Evolutionary conservation across 1,140 invertebrate species (phyloP).

Genomic region (Potamilus streckersoni): DNA sequence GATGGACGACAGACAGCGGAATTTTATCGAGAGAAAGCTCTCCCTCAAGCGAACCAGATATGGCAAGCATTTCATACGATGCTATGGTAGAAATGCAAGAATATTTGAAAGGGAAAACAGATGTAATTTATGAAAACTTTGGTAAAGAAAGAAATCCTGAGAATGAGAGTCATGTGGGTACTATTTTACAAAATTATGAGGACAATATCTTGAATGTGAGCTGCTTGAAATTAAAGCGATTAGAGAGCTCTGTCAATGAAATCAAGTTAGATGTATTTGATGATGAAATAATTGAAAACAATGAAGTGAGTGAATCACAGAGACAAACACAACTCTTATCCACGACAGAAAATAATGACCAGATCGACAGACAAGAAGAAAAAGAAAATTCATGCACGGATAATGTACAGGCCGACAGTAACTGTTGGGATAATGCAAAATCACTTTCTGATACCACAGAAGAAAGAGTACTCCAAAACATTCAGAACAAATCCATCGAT

Average conservation of each 20-base stretch:
- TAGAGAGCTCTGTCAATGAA: too few species aligned
- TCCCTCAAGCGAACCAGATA: slow-evolving; percentile 16
- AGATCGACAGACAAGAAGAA: background rate
- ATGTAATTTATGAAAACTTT: slow-evolving; percentile 13
- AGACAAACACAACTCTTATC: background rate
- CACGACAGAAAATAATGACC: background rate
- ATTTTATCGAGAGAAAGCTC: slow-evolving; percentile 16
- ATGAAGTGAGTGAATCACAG: too few species aligned
- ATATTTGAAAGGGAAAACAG: slow-evolving; percentile 15
- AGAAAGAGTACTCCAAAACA: background rate
- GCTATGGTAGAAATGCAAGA: slow-evolving; percentile 17
- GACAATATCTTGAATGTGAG: too few species aligned
- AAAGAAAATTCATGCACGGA: background rate
- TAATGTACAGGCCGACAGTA: background rate
- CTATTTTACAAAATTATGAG: too few species aligned
- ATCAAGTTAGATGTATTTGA: too few species aligned
- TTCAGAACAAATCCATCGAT: background rate
- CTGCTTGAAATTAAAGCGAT: too few species aligned
- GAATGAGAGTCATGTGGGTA: too few species aligned
- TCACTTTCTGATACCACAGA: background rate
- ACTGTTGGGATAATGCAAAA: background rate
- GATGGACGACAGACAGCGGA: slow-evolving; percentile 17
- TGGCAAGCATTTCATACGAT: background rate
- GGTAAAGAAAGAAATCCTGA: background rate
- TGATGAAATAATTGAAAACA: too few species aligned